Percentiles rank a stretch among this genome's conserved stretches.
Conservation (phyloP, 2,797 vertebrate species). For the Pseudopleuronectes americanus region DNA sequence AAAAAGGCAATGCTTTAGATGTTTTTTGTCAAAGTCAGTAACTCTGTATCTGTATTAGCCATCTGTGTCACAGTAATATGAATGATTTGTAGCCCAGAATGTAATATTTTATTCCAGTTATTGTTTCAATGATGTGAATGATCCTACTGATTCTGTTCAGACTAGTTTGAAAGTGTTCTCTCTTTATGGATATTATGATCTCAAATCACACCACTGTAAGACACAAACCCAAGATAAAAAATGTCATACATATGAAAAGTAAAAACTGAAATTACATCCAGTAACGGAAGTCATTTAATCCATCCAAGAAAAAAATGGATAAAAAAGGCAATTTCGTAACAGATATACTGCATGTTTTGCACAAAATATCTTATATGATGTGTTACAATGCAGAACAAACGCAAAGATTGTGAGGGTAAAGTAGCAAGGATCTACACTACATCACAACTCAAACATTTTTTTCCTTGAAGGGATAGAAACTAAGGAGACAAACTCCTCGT, state of each 20-base stretch:
- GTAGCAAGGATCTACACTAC: constrained; percentile 37
- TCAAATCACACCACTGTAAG: background rate
- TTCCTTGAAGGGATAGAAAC: constrained; percentile 42
- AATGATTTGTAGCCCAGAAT: background rate
- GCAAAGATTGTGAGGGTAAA: constrained; percentile 16
- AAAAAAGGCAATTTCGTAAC: background rate
- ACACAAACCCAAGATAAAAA: background rate
- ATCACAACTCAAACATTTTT: constrained; percentile 36
- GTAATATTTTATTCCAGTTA: background rate
- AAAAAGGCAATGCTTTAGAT: constrained; percentile 19
- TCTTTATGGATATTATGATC: background rate
- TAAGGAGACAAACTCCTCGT: constrained; percentile 52
- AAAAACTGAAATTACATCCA: background rate
- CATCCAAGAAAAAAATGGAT: background rate
- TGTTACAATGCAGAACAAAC: constrained; percentile 11
- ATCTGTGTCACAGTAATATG: background rate
- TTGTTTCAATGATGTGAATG: background rate
- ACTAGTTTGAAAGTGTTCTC: background rate
- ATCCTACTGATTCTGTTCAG: background rate
- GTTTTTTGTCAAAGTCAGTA: background rate
- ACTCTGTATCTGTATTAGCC: background rate
- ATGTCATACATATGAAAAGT: background rate
- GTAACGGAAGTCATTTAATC: background rate
- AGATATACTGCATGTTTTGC: background rate
- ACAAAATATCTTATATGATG: background rate